Evolutionary conservation across 2,113 vertebrate genomes (phyloP).

Genomic region (Corythornis vintsioides): DNA sequence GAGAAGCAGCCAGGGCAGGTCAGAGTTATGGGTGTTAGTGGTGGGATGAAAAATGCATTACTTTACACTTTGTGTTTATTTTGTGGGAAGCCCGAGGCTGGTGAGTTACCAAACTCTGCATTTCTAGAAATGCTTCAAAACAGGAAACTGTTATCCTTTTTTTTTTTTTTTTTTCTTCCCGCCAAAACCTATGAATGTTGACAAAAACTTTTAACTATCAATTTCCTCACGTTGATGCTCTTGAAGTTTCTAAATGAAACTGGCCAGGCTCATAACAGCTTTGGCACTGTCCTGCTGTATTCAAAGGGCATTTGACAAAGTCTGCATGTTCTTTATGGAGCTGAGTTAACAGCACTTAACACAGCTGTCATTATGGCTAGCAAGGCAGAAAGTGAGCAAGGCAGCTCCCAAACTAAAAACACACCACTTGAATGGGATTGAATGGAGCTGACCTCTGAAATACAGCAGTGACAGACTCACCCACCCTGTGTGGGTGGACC

Average conservation of each 20-base stretch:
- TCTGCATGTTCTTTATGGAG: conserved; percentile 1
- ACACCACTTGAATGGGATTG: background rate
- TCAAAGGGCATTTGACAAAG: conserved; percentile 26
- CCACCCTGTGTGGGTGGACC: background rate
- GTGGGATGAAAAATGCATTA: conserved; percentile 26
- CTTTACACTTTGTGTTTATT: conserved; percentile 45
- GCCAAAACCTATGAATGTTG: background rate
- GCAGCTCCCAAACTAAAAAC: conserved; percentile 17
- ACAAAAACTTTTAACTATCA: background rate
- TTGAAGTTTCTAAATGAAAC: background rate
- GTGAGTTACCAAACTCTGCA: background rate
- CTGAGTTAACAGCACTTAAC: background rate
- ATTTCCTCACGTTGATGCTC: background rate
- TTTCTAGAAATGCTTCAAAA: conserved; percentile 64
- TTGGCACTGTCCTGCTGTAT: conserved; percentile 6
- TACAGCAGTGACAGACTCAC: background rate
- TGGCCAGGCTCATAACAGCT: background rate
- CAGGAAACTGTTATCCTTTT: conserved; percentile 32
- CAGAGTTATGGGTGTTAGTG: conserved; percentile 24
- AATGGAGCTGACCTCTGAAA: background rate
- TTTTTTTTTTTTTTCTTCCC: background rate
- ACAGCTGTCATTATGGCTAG: conserved; percentile 47
- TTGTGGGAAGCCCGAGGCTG: conserved; percentile 25
- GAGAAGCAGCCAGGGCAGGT: background rate
- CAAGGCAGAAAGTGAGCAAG: background rate